Evolutionary conservation across 2,888 invertebrate genomes (phyloP), one percentile per base, ranked within the genome.

Genomic region (Pachymerium ferrugineum): DNA sequence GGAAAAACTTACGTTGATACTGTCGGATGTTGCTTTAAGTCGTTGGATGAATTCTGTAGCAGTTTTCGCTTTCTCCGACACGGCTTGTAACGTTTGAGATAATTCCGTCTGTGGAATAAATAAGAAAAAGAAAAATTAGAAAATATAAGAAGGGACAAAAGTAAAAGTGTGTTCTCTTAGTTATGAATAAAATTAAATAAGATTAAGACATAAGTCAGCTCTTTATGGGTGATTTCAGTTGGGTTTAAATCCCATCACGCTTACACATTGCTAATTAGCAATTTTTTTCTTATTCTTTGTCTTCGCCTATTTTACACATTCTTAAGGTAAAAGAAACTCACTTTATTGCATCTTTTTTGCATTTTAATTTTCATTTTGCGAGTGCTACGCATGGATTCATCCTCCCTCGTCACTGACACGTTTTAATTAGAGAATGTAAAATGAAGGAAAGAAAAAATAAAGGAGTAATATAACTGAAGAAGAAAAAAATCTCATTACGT

Each of bases 11-110:
- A 97, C 97, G 87, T 94, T 93, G 81, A 97, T 92, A 89, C 93
- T 92, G 81, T 97, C 97, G 81, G 94, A 92, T 87, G 97, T 91
- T 82, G 91, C 90, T 87, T 97, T 97, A 81, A 98, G 89, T 85
- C 93, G 88, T 84, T 96, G 95, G 81, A 98, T 97, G 84, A 96
- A 96, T 86, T 98, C 97, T 79, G 97, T 97, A 81, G 97, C 96
- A 74, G 93, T 91, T 85, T 94, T 91, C 77, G 97, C 98, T 84
- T 97, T 92, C 85, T 98, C 98, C 75, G 97, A 97, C 82, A 99
- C 87, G 83, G 94, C 91, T 85, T 98, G 97, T 77, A 99, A 88
- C 83, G 94, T 94, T 86, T 97, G 95, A 77, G 97, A 97, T 82
- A 99, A 86, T 87, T 98, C 97, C 86, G 95, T 94, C 98, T 98